These are phyloP conservation scores for Eupithecia pulchellata DNA, from an alignment of 2,888 invertebrate species.

Conservation along the genomic window DNA sequence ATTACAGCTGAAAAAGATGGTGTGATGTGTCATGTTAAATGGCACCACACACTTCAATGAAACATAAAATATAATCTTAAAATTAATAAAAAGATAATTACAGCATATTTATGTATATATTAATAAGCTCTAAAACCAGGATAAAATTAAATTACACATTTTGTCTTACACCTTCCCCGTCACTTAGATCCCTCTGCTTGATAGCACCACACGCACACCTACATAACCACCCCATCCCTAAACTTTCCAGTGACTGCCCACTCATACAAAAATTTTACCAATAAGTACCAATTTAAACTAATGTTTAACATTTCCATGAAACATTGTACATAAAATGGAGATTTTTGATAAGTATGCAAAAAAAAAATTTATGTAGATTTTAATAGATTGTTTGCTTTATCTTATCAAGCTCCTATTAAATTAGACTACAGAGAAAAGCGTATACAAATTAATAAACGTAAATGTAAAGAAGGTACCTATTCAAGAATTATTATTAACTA, in stretches of 20 bases:
- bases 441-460: slow-evolving; percentile 32
- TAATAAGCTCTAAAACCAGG: slow-evolving; percentile 84
- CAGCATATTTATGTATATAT: slow-evolving; percentile 79
- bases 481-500: slow-evolving; percentile 46
- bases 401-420: slow-evolving; percentile 25
- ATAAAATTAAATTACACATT: slow-evolving; percentile 77
- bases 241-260: slow-evolving; percentile 67
- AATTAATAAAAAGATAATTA: slow-evolving; percentile 81
- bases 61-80: slow-evolving; percentile 72
- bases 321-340: slow-evolving; percentile 8
- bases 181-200: slow-evolving; percentile 67
- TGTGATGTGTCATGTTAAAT: slow-evolving; percentile 46
- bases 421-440: slow-evolving; percentile 30
- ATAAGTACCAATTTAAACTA: slow-evolving; percentile 34
- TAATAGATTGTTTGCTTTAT: background rate
- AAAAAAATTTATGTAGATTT: background rate
- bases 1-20: slow-evolving; percentile 64
- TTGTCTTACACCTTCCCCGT: slow-evolving; percentile 68
- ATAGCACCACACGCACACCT: slow-evolving; percentile 80
- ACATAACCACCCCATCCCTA: slow-evolving; percentile 62
- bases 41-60: slow-evolving; percentile 50
- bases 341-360: background rate
- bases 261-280: slow-evolving; percentile 49
- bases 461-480: slow-evolving; percentile 33
- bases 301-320: slow-evolving; percentile 10